phyloP scores from a whole-genome alignment of 2,797 vertebrate genomes.

The Platalea minor region DNA sequence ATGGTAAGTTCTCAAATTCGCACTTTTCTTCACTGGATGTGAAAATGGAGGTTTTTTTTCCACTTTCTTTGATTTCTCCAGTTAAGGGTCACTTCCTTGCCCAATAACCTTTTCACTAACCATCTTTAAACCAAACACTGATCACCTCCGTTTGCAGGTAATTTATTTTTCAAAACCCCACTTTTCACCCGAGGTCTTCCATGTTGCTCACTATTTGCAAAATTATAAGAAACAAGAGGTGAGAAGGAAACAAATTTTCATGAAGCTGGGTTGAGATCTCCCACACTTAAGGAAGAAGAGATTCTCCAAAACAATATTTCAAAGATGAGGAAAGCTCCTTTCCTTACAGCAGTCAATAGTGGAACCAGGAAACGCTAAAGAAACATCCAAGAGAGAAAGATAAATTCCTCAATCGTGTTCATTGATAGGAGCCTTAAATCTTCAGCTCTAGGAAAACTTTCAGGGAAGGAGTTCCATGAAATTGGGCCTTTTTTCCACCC shows the following conservation, averaged over 20 bases:
- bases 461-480: not conserved
- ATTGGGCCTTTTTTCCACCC: not conserved
- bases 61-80: not conserved
- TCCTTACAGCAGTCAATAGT: not conserved
- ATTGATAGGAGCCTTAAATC: not conserved
- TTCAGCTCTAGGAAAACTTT: not conserved
- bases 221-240: not conserved
- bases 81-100: not conserved
- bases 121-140: not conserved
- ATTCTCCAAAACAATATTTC: not conserved
- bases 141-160: not conserved
- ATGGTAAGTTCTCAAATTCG: not conserved
- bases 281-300: not conserved
- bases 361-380: not conserved
- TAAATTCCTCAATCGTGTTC: not conserved
- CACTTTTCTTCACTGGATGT: not conserved
- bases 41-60: not conserved
- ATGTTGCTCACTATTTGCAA: not conserved
- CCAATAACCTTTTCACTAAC: not conserved
- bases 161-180: not conserved
- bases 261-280: not conserved
- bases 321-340: not conserved
- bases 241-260: not conserved
- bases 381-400: not conserved
- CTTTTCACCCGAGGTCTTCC: not conserved